Conservation (phyloP, 2,113 vertebrate genomes). For the Rhagologus leucostigma region DNA sequence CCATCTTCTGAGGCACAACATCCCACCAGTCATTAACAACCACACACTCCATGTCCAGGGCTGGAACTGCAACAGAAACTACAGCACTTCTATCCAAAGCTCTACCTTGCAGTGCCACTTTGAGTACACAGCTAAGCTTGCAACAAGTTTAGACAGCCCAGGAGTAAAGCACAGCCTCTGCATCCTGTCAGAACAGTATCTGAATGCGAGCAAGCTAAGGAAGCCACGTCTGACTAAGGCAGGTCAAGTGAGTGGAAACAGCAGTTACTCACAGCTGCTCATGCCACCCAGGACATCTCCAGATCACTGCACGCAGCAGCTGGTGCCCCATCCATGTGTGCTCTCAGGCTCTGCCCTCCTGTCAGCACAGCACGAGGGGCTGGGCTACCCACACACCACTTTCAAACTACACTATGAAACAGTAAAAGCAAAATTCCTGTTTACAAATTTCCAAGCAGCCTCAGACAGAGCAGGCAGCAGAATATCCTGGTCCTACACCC, state of each 20-base stretch:
- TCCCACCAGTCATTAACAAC: not conserved
- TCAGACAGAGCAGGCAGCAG: not conserved
- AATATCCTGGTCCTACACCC: not conserved
- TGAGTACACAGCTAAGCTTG: accelerated
- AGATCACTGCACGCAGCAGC: not conserved
- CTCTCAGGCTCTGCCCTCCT: not conserved
- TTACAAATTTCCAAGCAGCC: not conserved
- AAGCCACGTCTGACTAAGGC: not conserved
- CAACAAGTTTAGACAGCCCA: not conserved
- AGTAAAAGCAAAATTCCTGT: not conserved
- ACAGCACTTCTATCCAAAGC: not conserved
- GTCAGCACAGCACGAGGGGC: not conserved
- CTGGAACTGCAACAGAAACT: not conserved
- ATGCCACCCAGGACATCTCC: not conserved
- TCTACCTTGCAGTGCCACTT: not conserved
- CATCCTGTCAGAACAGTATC: not conserved
- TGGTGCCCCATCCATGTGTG: accelerated
- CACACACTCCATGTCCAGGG: not conserved
- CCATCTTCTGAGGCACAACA: not conserved
- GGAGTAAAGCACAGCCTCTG: accelerated
- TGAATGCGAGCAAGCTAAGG: not conserved
- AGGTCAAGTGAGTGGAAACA: not conserved
- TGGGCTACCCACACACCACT: not conserved
- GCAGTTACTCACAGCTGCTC: not conserved
- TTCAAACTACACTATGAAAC: not conserved